Percentiles rank a stretch among this genome's conserved stretches.
phyloP scores from a whole-genome alignment of 2,113 vertebrate species.

The Planiliza haematocheilus region DNA sequence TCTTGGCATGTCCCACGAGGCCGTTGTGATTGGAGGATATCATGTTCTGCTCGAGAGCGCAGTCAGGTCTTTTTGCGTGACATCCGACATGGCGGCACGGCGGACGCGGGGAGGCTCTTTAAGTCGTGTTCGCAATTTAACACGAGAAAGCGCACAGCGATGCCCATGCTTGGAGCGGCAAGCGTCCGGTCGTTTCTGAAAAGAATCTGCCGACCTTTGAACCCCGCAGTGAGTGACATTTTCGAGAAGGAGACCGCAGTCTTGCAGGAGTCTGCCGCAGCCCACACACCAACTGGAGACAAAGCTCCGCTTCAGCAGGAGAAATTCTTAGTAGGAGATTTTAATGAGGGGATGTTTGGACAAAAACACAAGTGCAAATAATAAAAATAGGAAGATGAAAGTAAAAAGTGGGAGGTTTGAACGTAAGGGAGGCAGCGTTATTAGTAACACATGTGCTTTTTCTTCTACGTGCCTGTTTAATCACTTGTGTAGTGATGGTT shows the following conservation, averaged over 20 bases:
- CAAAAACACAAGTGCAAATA: no score
- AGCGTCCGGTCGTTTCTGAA: background rate
- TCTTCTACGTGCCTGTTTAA: no score
- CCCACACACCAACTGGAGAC: constrained; percentile 20
- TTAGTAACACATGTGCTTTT: no score
- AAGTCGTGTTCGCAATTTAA: constrained; percentile 32
- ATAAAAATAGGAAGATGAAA: no score
- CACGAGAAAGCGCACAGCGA: background rate
- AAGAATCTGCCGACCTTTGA: constrained; percentile 11
- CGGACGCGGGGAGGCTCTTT: background rate
- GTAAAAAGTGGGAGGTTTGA: no score
- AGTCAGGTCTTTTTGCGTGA: constrained; percentile 41
- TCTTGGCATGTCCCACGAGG: constrained; percentile 38
- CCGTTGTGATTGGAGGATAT: constrained; percentile 59
- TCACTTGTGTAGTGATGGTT: no score
- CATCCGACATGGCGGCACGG: constrained; percentile 54
- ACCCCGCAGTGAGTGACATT: constrained; percentile 3
- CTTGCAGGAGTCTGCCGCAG: background rate
- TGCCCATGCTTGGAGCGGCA: background rate
- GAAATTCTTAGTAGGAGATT: no score
- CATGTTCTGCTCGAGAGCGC: constrained; percentile 30
- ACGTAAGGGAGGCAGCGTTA: no score
- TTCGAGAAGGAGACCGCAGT: constrained; percentile 13
- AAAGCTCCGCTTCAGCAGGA: background rate
- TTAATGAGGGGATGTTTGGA: no score